Percentiles rank a stretch among this genome's conserved stretches.
phyloP scores from a whole-genome alignment of 2,888 invertebrate genomes.

The Ormyrus nitidulus region DNA sequence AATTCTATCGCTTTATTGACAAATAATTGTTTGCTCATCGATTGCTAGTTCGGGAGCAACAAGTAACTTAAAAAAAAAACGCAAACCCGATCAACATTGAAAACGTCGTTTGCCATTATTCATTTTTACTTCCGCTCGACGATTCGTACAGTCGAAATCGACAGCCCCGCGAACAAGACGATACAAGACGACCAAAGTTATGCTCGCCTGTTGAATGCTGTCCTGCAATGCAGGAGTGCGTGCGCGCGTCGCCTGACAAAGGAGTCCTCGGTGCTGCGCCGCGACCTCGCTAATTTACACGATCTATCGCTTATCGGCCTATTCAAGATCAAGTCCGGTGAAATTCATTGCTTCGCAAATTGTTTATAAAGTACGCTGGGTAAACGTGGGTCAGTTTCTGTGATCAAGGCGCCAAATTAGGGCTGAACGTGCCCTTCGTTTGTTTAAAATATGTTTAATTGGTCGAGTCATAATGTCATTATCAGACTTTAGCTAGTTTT shows the following conservation, averaged over 20 bases:
- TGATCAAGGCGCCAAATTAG: too few species aligned
- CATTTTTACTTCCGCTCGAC: too few species aligned
- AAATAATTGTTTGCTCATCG: too few species aligned
- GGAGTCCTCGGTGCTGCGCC: not conserved
- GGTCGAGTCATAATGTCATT: constrained; percentile 72
- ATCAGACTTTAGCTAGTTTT: constrained; percentile 67
- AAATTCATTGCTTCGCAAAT: constrained; percentile 32
- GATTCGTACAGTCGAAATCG: too few species aligned
- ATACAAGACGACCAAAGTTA: constrained; percentile 37
- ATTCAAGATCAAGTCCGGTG: not conserved
- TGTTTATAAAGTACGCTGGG: constrained; percentile 63
- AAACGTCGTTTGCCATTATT: too few species aligned
- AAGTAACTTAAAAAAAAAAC: too few species aligned
- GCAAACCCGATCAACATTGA: too few species aligned
- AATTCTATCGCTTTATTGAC: too few species aligned
- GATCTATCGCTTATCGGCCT: not conserved
- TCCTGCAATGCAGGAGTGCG: constrained; percentile 32
- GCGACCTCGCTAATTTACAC: too few species aligned
- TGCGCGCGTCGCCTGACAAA: not conserved
- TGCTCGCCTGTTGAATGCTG: constrained; percentile 56
- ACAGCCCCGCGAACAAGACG: constrained; percentile 1
- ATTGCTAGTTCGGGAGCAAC: too few species aligned
- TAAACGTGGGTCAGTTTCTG: too few species aligned
- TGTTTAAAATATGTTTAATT: constrained; percentile 67
- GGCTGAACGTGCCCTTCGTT: too few species aligned